These are phyloP conservation scores for Dryocosmus kuriphilus DNA, from an alignment of 2,888 invertebrate genomes.

Conservation along the genomic window DNA sequence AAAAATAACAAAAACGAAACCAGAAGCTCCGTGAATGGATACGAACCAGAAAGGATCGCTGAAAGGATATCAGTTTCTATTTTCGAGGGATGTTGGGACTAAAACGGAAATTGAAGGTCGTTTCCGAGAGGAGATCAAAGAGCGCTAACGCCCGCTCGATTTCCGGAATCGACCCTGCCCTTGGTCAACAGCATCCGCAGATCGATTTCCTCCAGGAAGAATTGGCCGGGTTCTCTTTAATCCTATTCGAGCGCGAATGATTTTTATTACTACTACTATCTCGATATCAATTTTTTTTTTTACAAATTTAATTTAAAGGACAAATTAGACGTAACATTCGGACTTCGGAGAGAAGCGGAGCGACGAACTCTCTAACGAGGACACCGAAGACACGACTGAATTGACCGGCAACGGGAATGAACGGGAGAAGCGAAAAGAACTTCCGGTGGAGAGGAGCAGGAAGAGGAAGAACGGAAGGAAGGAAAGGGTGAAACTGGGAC, in stretches of 20 bases:
- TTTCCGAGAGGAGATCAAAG: conserved; percentile 37
- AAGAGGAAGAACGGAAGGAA: conserved; percentile 57
- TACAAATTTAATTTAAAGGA: neutral
- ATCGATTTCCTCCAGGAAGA: conserved; percentile 25
- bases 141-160: conserved; percentile 34
- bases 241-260: neutral
- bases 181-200: conserved; percentile 38
- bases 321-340: neutral
- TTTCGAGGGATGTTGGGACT: conserved; percentile 15
- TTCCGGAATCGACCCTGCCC: conserved; percentile 40
- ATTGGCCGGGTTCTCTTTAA: neutral
- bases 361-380: conserved; percentile 21
- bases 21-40: neutral
- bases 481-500: conserved; percentile 48
- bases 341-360: conserved; percentile 1
- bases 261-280: neutral
- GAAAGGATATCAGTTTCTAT: conserved; percentile 3
- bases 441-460: conserved; percentile 58
- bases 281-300: neutral
- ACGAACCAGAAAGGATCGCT: conserved; percentile 18
- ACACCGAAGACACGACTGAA: conserved; percentile 37
- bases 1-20: neutral
- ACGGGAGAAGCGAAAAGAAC: conserved; percentile 61
- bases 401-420: conserved; percentile 61
- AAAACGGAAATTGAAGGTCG: conserved; percentile 38